Evolutionary conservation across 2,888 invertebrate species (phyloP).

Genomic region (Liposcelis brunnea): DNA sequence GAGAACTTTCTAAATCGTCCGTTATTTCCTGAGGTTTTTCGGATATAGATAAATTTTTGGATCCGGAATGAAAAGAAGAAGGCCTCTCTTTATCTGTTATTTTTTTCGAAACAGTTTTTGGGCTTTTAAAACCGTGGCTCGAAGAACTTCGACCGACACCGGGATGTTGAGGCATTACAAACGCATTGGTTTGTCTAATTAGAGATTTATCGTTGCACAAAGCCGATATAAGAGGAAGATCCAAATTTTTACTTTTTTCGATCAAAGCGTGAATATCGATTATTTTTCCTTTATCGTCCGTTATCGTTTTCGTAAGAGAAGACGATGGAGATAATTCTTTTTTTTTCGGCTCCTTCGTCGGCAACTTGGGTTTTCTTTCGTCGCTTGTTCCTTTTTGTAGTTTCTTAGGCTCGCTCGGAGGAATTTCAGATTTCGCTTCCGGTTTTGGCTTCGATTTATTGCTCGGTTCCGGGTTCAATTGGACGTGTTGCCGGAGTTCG

Average conservation of each 20-base stretch:
- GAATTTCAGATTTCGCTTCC: neutral
- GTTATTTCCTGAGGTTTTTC: neutral
- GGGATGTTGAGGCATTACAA: conserved; percentile 56
- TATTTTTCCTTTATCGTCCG: conserved; percentile 20
- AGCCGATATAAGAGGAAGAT: conserved; percentile 81
- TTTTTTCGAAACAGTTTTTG: neutral
- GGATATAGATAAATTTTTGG: too few species aligned
- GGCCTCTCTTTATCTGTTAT: neutral
- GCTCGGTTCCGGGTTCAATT: conserved; percentile 7
- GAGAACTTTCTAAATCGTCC: conserved; percentile 14
- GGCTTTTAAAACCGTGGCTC: conserved; percentile 15
- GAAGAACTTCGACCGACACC: conserved; percentile 18
- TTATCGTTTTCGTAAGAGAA: conserved; percentile 15
- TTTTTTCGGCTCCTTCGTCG: conserved; percentile 25
- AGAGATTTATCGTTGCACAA: conserved; percentile 83
- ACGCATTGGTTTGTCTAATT: conserved; percentile 74
- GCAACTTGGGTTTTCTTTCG: conserved; percentile 10
- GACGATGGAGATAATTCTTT: conserved; percentile 23
- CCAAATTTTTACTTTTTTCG: conserved; percentile 76
- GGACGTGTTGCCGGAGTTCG: conserved; percentile 22
- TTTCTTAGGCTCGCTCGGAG: neutral
- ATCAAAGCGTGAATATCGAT: conserved; percentile 67
- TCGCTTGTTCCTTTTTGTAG: neutral
- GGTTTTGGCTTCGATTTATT: neutral
- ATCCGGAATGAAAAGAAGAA: neutral